Conservation (phyloP, 2,797 vertebrate genomes). For the Hoplostethus atlanticus region DNA sequence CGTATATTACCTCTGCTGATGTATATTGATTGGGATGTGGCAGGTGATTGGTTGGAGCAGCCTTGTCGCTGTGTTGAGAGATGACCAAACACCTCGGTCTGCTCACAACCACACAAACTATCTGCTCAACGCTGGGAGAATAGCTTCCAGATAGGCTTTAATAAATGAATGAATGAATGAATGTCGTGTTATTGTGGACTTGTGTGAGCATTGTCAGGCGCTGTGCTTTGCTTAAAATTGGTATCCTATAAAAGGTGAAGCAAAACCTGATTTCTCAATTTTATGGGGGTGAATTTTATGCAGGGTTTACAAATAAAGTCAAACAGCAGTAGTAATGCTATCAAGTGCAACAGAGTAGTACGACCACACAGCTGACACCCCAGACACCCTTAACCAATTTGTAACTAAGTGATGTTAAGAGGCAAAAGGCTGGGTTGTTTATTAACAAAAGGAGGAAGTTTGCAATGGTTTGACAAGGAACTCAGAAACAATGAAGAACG, state of each 20-base stretch:
- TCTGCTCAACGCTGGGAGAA: slow-evolving; percentile 27
- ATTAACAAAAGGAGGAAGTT: slow-evolving; percentile 68
- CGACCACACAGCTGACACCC: slow-evolving; percentile 14
- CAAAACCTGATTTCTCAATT: slow-evolving; percentile 11
- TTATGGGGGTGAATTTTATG: background rate
- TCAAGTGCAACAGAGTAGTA: slow-evolving; percentile 24
- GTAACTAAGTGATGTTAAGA: slow-evolving; percentile 39
- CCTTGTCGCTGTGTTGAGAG: slow-evolving; percentile 54
- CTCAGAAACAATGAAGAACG: background rate
- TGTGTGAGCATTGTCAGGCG: slow-evolving; percentile 14
- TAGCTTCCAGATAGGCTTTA: slow-evolving; percentile 34
- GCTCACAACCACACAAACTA: slow-evolving; percentile 34
- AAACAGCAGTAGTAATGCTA: slow-evolving; percentile 27
- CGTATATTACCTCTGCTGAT: slow-evolving; percentile 74
- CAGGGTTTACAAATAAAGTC: background rate
- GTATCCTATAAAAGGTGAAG: slow-evolving; percentile 3
- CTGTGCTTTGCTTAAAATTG: slow-evolving; percentile 8
- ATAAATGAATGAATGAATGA: slow-evolving; percentile 18
- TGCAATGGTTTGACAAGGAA: slow-evolving; percentile 34
- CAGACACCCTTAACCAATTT: slow-evolving; percentile 41
- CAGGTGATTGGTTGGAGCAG: slow-evolving; percentile 54
- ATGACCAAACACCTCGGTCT: slow-evolving; percentile 40
- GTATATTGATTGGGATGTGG: slow-evolving; percentile 70
- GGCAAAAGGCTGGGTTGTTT: slow-evolving; percentile 54
- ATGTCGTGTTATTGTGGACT: slow-evolving; percentile 7